These are phyloP conservation scores for Cyclargus thomasi DNA, from an alignment of 1,140 invertebrate species.

Conservation along the genomic window DNA sequence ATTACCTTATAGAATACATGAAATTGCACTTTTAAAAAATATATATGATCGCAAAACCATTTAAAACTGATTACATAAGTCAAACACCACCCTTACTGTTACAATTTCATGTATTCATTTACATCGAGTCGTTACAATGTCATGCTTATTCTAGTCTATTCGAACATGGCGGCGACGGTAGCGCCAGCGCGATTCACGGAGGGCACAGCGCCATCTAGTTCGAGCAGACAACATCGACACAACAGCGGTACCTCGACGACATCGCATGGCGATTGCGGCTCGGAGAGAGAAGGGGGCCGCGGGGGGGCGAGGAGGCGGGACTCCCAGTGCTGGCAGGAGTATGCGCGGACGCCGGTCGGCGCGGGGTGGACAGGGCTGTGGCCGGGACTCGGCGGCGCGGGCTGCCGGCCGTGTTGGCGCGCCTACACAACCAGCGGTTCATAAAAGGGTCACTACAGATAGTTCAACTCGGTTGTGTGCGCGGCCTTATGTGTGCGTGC, in stretches of 20 bases:
- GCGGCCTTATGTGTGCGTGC: too few relatives aligned
- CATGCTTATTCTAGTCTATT: constrained; percentile 22
- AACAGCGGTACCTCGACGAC: constrained; percentile 57
- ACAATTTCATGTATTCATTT: constrained; percentile 17
- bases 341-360: constrained; percentile 67
- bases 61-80: too few relatives aligned
- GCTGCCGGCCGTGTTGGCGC: constrained; percentile 69
- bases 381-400: constrained; percentile 59
- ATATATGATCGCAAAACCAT: too few relatives aligned
- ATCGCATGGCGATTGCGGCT: constrained; percentile 58
- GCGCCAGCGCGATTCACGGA: constrained; percentile 8
- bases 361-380: constrained; percentile 53
- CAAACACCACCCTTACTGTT: too few relatives aligned
- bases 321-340: constrained; percentile 74
- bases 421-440: constrained; percentile 37
- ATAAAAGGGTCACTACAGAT: neutral
- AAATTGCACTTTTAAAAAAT: neutral
- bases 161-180: constrained; percentile 21
- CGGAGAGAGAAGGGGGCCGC: constrained; percentile 39
- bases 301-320: constrained; percentile 54
- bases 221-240: constrained; percentile 36
- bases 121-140: constrained; percentile 15
- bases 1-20: neutral
- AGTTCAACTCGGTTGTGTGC: too few relatives aligned
- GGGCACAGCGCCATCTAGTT: constrained; percentile 30